Conservation (phyloP, 2,797 vertebrate species). For the Pipistrellus pygmaeus region DNA sequence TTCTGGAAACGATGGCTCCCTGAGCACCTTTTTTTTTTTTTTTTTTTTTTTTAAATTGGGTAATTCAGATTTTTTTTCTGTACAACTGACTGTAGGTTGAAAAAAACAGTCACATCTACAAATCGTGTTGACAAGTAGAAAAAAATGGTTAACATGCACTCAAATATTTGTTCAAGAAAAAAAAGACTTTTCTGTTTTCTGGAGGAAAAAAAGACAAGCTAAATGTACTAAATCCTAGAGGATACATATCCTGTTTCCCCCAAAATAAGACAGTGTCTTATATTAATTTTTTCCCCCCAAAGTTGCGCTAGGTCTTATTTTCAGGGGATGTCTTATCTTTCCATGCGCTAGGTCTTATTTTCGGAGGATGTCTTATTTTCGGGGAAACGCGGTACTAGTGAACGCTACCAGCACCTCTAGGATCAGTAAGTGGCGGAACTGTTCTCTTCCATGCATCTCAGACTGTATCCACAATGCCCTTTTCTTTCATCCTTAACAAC, state of each 20-base stretch:
- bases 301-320: too few species aligned
- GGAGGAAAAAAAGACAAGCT: not conserved
- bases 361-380: too few species aligned
- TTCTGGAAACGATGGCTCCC: conserved; percentile 53
- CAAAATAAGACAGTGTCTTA: too few species aligned
- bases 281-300: too few species aligned
- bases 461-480: not conserved
- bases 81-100: not conserved
- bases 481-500: not conserved
- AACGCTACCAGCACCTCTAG: not conserved
- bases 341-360: too few species aligned
- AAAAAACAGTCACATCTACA: conserved; percentile 2
- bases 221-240: not conserved
- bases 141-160: conserved; percentile 40
- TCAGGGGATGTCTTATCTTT: too few species aligned
- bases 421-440: not conserved
- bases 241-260: not conserved
- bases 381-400: not conserved
- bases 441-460: not conserved
- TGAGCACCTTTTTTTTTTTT: conserved; percentile 23
- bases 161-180: conserved; percentile 55
- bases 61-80: not conserved
- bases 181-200: not conserved
- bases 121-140: conserved; percentile 26
- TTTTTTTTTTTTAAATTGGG: conserved; percentile 63